phyloP scores from a whole-genome alignment of 2,113 vertebrate species.

The Myrmecophaga tridactyla region DNA sequence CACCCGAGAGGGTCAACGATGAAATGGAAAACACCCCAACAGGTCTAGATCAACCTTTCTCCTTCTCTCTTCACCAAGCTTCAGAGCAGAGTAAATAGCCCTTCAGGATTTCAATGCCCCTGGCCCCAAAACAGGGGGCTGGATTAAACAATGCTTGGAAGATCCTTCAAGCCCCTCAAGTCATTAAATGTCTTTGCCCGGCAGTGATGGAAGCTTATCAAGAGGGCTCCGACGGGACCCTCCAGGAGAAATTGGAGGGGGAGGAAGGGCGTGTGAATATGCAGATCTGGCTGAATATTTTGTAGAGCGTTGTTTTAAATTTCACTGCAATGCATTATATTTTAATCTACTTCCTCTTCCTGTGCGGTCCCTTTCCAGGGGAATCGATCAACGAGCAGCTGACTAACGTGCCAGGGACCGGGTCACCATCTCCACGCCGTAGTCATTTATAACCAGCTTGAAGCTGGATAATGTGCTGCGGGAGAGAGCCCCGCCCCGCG shows the following conservation, averaged over 20 bases:
- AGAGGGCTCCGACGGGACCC: background rate
- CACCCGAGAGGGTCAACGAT: background rate
- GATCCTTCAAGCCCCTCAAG: background rate
- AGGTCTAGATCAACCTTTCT: background rate
- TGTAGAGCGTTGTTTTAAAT: conserved; percentile 37
- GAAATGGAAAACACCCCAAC: background rate
- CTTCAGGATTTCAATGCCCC: conserved; percentile 1
- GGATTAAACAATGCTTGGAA: conserved; percentile 10
- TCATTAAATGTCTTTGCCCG: conserved; percentile 45
- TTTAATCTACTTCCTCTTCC: conserved; percentile 68
- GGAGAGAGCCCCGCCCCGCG: background rate
- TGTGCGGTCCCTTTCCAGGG: conserved; percentile 34
- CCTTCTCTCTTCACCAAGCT: background rate
- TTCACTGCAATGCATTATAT: conserved; percentile 64
- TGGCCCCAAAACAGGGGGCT: background rate
- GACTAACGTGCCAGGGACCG: background rate
- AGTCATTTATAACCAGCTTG: conserved; percentile 50
- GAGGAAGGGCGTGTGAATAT: background rate
- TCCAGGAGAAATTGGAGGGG: conserved; percentile 15
- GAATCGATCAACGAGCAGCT: background rate
- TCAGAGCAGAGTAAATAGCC: background rate
- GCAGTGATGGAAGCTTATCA: conserved; percentile 9
- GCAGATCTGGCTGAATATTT: conserved; percentile 55
- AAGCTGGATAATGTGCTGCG: background rate
- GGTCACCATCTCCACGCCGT: background rate